These are phyloP conservation scores for Lepus townsendii DNA, from an alignment of 2,797 vertebrate genomes.

Conservation along the genomic window DNA sequence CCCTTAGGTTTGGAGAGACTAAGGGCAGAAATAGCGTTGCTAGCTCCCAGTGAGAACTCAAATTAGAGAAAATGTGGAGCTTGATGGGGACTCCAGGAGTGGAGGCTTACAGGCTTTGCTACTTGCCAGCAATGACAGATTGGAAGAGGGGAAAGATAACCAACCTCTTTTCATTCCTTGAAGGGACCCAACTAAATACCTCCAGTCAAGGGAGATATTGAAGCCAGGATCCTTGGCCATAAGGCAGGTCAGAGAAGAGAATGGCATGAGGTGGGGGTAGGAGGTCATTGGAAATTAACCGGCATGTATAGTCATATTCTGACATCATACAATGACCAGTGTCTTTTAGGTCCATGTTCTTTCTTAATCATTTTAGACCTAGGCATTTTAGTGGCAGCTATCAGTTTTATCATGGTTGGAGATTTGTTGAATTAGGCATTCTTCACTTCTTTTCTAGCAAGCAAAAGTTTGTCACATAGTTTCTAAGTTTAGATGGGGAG, in stretches of 20 bases:
- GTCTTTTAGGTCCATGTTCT: background rate
- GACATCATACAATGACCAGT: background rate
- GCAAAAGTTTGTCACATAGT: background rate
- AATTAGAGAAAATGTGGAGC: background rate
- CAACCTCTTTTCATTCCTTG: background rate
- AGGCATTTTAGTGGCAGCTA: background rate
- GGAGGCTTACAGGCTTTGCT: background rate
- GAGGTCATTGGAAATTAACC: background rate
- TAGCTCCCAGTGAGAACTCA: background rate
- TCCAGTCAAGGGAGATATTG: background rate
- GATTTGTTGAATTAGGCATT: background rate
- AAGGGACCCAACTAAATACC: background rate
- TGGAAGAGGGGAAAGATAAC: background rate
- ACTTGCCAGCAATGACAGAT: background rate
- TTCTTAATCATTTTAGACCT: constrained; percentile 8
- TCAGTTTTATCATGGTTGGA: background rate
- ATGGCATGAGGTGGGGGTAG: background rate
- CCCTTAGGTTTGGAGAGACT: background rate
- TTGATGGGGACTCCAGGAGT: background rate
- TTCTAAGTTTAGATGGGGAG: background rate
- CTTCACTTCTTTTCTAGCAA: background rate
- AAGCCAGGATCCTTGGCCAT: background rate
- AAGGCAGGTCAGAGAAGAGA: background rate
- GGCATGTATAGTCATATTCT: background rate
- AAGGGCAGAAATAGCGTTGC: background rate